phyloP scores from a whole-genome alignment of 1,140 invertebrate genomes.

The Cepaea nemoralis region DNA sequence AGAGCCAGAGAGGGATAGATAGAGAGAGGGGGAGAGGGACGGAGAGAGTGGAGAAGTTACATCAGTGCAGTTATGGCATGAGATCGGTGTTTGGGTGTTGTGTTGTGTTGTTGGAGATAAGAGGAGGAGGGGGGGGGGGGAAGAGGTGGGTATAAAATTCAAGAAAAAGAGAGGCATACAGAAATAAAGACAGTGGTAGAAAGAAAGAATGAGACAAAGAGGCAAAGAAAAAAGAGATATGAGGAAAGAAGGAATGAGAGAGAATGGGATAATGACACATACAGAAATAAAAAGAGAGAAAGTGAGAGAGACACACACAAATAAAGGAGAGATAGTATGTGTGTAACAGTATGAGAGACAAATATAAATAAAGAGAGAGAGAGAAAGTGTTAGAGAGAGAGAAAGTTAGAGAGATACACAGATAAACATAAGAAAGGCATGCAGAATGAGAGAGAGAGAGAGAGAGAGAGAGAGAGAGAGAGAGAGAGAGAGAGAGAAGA shows the following conservation, averaged over 20 bases:
- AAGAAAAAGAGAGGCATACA: conserved; percentile 1
- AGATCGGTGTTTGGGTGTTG: no score
- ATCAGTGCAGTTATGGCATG: no score
- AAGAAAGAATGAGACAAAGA: no score
- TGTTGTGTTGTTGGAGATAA: no score
- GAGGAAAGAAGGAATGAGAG: not conserved
- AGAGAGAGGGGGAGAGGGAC: not conserved
- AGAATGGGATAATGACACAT: no score
- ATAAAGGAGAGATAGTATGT: not conserved
- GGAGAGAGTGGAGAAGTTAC: no score
- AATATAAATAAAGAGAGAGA: no score
- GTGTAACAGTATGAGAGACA: not conserved
- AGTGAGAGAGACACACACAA: no score
- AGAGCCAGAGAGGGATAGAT: not conserved
- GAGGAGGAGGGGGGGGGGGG: not conserved
- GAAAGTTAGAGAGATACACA: not conserved
- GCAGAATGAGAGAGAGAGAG: not conserved
- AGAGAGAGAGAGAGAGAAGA: not conserved
- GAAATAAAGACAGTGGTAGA: not conserved
- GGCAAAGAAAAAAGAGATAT: no score
- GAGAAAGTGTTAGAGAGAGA: no score
- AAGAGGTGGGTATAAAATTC: not conserved
- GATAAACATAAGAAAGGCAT: not conserved
- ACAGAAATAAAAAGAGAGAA: no score
- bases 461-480: not conserved